Conservation (phyloP, 2,113 vertebrate species). For the Cyprinodon brontotheroides region DNA sequence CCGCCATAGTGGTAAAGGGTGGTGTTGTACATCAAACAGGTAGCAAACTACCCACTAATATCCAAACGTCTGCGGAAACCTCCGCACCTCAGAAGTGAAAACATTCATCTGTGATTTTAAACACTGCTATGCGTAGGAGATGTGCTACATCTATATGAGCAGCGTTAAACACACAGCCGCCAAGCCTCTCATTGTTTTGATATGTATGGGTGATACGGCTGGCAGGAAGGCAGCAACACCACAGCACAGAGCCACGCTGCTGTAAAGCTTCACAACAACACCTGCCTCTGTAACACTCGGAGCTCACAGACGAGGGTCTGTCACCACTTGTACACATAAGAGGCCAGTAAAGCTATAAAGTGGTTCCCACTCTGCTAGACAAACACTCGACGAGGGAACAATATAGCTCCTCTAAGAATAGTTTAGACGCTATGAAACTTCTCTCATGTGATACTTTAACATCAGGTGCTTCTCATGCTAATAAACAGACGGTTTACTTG, state of each 20-base stretch:
- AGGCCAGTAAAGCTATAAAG: slow-evolving; percentile 54
- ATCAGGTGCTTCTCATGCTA: background rate
- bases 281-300: slow-evolving; percentile 65
- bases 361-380: slow-evolving; percentile 57
- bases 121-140: slow-evolving; percentile 29
- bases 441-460: slow-evolving; percentile 15
- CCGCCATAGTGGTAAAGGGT: background rate
- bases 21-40: background rate
- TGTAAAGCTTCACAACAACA: slow-evolving; percentile 49
- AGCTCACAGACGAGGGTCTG: slow-evolving; percentile 45
- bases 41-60: background rate
- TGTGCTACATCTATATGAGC: slow-evolving; percentile 20
- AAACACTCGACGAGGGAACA: slow-evolving; percentile 44
- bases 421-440: slow-evolving; percentile 29
- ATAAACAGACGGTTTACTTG: slow-evolving; percentile 9
- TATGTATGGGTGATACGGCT: slow-evolving; percentile 31
- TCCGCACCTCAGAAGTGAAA: background rate
- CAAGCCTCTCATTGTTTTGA: slow-evolving; percentile 58
- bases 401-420: slow-evolving; percentile 48
- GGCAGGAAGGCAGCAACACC: slow-evolving; percentile 51
- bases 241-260: slow-evolving; percentile 12
- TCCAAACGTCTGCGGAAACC: slow-evolving; percentile 13
- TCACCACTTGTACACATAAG: slow-evolving; percentile 59
- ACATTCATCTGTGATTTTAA: slow-evolving; percentile 42
- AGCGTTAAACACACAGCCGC: slow-evolving; percentile 21